A percentile compares a stretch with the other conserved stretches of the same genome.
Evolutionary conservation across 2,797 vertebrate genomes (phyloP).

Genomic region (Bufotes viridis): DNA sequence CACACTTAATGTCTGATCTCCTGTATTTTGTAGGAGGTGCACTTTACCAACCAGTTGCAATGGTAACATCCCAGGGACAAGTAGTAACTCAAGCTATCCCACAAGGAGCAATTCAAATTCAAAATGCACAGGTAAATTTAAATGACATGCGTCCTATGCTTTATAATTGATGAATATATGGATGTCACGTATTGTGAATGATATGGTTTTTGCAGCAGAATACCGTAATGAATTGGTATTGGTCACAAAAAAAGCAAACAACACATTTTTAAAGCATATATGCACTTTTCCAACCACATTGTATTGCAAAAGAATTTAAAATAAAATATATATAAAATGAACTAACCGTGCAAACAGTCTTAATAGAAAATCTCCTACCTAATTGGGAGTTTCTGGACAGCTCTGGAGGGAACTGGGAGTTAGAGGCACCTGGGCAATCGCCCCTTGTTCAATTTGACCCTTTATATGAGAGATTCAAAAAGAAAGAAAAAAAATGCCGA

Average conservation of each 20-base stretch:
- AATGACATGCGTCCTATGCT: neutral
- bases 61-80: constrained; percentile 99
- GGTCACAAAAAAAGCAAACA: no score
- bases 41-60: constrained; percentile 97
- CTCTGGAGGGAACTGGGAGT: neutral
- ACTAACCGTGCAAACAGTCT: no score
- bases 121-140: constrained; percentile 90
- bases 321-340: no score
- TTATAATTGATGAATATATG: neutral
- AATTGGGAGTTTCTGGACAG: neutral
- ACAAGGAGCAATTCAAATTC: constrained; percentile 95
- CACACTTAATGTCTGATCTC: neutral
- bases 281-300: neutral
- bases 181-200: neutral
- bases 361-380: neutral
- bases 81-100: constrained; percentile 93
- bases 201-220: no score
- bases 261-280: no score
- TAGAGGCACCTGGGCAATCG: neutral
- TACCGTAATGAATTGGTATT: no score
- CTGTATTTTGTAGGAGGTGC: constrained; percentile 85
- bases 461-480: neutral
- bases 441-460: neutral
- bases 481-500: no score
- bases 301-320: neutral